phyloP scores from a whole-genome alignment of 2,113 vertebrate species.

The Panurus biarmicus region DNA sequence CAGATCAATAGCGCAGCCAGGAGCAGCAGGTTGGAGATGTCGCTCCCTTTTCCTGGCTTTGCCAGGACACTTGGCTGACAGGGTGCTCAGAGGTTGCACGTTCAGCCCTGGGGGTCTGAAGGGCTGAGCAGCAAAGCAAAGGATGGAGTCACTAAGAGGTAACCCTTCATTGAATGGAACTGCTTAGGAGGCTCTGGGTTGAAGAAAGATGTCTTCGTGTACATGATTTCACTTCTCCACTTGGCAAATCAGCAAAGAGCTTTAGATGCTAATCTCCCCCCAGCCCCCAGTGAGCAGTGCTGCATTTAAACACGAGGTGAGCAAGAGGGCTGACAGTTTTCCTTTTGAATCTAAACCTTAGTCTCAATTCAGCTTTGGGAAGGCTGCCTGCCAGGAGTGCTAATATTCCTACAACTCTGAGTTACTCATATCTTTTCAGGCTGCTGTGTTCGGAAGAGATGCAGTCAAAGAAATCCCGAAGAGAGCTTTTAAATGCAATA shows the following conservation, averaged over 20 bases:
- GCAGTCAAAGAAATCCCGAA: background rate
- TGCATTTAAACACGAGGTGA: background rate
- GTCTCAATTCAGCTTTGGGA: background rate
- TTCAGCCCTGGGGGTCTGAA: background rate
- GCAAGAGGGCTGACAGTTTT: background rate
- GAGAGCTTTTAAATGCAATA: background rate
- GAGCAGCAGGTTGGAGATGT: background rate
- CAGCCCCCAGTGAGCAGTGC: rapidly evolving
- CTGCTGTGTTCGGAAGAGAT: background rate
- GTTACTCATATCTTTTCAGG: background rate
- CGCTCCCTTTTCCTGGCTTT: background rate
- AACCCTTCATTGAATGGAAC: background rate
- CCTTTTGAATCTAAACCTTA: background rate
- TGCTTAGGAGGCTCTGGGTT: background rate
- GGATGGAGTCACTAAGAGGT: background rate
- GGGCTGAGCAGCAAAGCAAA: background rate
- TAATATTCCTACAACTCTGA: background rate
- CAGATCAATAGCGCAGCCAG: background rate
- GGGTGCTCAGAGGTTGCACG: background rate
- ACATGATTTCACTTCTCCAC: background rate
- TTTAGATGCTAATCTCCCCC: background rate
- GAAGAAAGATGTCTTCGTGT: background rate
- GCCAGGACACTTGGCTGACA: background rate
- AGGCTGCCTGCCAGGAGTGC: background rate
- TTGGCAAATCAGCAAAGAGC: background rate